Base-by-base conservation (phyloP, 2,888 invertebrate species). In the Bibio marci region DNA sequence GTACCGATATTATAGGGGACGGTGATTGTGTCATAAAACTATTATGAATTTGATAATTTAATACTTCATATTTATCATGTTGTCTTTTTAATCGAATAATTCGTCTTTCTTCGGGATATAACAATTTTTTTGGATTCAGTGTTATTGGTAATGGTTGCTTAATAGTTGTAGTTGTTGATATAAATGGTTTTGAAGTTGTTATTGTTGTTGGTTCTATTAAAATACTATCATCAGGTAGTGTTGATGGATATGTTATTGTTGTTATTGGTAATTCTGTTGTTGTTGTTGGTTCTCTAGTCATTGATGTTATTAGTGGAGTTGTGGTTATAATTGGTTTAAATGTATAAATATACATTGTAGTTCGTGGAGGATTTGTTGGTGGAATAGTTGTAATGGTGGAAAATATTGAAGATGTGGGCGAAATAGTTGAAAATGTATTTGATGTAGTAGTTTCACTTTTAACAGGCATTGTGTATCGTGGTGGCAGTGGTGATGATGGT, bases 281-380 rank as follows among this genome's bases (percentile, higher is more conserved):
- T 30, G 58, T 59, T 47, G 62, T 62, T 14, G 55, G 22, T 6
- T 22, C 8, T 22, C 5, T 4, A 6, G 22, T 8, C 5, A 14
- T 10, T 10, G 32, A 5, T 14, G 11, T 32, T 10, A 11, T 13
- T 32, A 14, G 32, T 32, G 32, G 32, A 8, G 14, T 10, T 7
- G 13, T 14, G 6, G 6, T 32, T 11, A 8, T 4, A n/a, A 32
- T 17, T 13, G 32, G 32, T 15, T 17, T 32, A 17, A 14, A 17
- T 14, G 32, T 32, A 17, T n/a, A 32, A 10, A 11, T 10, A 17
- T 17, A 17, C 11, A 14, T 10, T 15, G 32, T 32, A 10, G 32
- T 17, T 32, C 13, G 13, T 7, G 15, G 15, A 14, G 13, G 12
- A 12, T 13, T 17, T 32, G 15, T 32, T 22, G 22, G 22, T 22